Evolutionary conservation across 2,888 invertebrate genomes (phyloP).

Genomic region (Myopa tessellatipennis): DNA sequence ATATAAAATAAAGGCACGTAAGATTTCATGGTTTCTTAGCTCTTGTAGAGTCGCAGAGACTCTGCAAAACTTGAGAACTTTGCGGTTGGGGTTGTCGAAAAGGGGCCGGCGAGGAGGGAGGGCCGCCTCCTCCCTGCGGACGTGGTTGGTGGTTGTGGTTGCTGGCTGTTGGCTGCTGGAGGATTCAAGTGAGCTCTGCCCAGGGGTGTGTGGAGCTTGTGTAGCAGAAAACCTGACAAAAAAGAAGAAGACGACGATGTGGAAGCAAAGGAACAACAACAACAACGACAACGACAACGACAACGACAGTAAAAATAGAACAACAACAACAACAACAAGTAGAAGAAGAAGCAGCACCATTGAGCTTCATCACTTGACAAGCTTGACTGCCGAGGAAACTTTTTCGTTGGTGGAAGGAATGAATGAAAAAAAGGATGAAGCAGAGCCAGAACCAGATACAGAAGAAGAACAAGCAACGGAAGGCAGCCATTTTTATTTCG

Average conservation of each 20-base stretch:
- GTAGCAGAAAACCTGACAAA: neutral
- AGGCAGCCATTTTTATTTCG: slow-evolving; percentile 43
- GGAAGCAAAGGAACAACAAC: slow-evolving; percentile 1
- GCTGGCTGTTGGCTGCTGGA: neutral
- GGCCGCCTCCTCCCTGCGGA: neutral
- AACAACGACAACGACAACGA: neutral
- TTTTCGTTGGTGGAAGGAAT: too few relatives aligned
- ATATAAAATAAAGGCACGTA: slow-evolving; percentile 32
- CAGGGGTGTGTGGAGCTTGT: neutral
- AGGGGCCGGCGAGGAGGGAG: neutral
- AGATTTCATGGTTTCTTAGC: slow-evolving; percentile 38
- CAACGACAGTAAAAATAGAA: neutral
- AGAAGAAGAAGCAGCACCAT: slow-evolving; percentile 11
- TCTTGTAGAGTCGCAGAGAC: slow-evolving; percentile 1
- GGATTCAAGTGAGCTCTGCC: neutral
- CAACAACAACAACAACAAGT: neutral
- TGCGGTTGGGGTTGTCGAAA: neutral
- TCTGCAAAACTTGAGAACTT: neutral
- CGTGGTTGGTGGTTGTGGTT: neutral
- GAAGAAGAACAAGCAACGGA: slow-evolving; percentile 5
- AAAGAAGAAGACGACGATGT: neutral
- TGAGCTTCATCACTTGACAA: too few relatives aligned
- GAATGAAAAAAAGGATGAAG: neutral
- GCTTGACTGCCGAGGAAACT: too few relatives aligned
- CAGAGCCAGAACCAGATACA: neutral